Evolutionary conservation across 2,888 invertebrate genomes (phyloP).

Genomic region (Tanytarsus gracilentus): DNA sequence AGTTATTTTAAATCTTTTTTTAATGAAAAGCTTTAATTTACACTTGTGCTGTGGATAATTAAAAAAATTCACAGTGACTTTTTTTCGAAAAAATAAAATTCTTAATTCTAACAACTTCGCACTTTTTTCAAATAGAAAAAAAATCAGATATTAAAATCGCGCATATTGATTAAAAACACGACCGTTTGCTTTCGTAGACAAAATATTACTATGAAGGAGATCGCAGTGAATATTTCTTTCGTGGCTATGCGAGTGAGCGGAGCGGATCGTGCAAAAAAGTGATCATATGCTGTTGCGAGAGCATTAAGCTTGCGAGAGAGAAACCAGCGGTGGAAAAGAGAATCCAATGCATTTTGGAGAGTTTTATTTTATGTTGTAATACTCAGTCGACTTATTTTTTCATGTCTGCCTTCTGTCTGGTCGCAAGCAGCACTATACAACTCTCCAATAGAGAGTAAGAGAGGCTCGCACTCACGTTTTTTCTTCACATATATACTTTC

Average conservation of each 20-base stretch:
- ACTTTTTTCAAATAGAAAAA: background rate
- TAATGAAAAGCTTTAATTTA: too few species aligned
- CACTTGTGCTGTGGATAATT: too few species aligned
- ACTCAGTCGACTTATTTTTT: too few species aligned
- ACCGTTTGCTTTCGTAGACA: background rate
- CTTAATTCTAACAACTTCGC: background rate
- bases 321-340: background rate
- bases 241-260: too few species aligned
- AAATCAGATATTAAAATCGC: background rate
- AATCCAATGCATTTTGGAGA: too few species aligned
- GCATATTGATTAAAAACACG: background rate
- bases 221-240: background rate
- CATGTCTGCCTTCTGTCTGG: conserved; percentile 14
- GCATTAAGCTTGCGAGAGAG: too few species aligned
- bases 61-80: background rate
- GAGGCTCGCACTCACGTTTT: background rate
- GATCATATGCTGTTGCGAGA: too few species aligned
- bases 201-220: conserved; percentile 6
- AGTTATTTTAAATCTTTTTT: too few species aligned
- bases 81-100: background rate
- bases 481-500: background rate
- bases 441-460: conserved; percentile 2
- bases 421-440: background rate
- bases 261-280: conserved; percentile 1
- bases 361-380: too few species aligned